Evolutionary conservation across 2,888 invertebrate genomes (phyloP).

Genomic region (Schrankia costaestrigalis): DNA sequence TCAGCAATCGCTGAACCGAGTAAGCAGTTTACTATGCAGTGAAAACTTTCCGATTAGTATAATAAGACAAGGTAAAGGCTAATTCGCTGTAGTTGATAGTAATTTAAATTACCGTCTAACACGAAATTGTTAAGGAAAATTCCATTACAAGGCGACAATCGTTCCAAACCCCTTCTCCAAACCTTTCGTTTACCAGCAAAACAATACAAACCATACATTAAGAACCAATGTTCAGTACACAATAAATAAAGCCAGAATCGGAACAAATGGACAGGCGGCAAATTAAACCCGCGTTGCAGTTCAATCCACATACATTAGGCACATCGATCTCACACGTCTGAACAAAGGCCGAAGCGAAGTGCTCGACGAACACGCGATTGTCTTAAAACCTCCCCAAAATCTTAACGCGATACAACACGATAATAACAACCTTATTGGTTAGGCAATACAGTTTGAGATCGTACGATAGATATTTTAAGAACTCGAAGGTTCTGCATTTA

Average conservation of each 20-base stretch:
- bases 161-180: neutral
- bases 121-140: too few relatives aligned
- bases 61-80: too few relatives aligned
- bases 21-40: too few relatives aligned
- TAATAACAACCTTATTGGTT: slow-evolving; percentile 19
- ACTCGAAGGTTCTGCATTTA: slow-evolving; percentile 14
- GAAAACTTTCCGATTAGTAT: too few relatives aligned
- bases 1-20: too few relatives aligned
- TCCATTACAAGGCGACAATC: neutral
- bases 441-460: slow-evolving; percentile 17
- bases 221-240: slow-evolving; percentile 56
- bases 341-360: slow-evolving; percentile 67
- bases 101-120: too few relatives aligned
- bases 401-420: slow-evolving; percentile 10
- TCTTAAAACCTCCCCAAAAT: slow-evolving; percentile 49
- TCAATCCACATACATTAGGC: slow-evolving; percentile 74
- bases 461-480: slow-evolving; percentile 12
- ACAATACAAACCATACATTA: slow-evolving; percentile 33
- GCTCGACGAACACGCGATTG: slow-evolving; percentile 70
- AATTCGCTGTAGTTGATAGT: too few relatives aligned
- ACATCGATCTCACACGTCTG: slow-evolving; percentile 77
- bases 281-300: slow-evolving; percentile 69
- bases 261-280: slow-evolving; percentile 77
- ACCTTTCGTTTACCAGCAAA: slow-evolving; percentile 7
- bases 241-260: slow-evolving; percentile 76